These are phyloP conservation scores for Simalia tracyae DNA, from an alignment of 2,797 vertebrate genomes.

Conservation along the genomic window DNA sequence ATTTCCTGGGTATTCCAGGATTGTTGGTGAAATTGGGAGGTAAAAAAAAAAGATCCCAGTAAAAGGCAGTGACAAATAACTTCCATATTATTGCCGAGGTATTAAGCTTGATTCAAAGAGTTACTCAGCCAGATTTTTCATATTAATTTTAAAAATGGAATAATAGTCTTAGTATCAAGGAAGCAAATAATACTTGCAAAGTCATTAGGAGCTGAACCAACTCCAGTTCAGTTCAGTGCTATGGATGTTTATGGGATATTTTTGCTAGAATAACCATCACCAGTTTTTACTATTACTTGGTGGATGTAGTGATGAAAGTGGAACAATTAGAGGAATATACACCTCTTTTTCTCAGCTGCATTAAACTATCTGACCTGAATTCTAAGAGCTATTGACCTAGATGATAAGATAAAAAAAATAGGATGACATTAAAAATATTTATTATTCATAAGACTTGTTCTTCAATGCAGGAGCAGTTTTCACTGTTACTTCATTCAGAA, in stretches of 20 bases:
- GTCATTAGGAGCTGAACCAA: background rate
- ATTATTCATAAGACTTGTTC: background rate
- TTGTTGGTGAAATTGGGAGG: background rate
- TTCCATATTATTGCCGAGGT: background rate
- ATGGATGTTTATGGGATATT: too few species aligned
- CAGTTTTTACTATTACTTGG: background rate
- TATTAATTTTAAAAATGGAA: background rate
- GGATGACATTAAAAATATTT: background rate
- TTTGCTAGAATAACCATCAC: background rate
- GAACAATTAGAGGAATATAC: background rate
- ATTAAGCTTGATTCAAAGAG: background rate
- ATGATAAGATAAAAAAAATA: background rate
- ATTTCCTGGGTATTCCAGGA: background rate
- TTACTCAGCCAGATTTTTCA: background rate
- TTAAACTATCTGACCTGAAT: background rate
- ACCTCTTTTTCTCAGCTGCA: background rate
- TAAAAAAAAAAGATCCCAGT: background rate
- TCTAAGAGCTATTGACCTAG: background rate
- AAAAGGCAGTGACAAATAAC: background rate
- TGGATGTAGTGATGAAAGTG: background rate
- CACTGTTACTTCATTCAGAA: background rate
- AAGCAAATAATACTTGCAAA: background rate
- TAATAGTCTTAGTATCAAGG: background rate
- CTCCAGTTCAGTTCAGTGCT: background rate
- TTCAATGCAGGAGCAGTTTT: background rate